phyloP scores from a whole-genome alignment of 2,888 invertebrate species.

The Coecobrya sp. region DNA sequence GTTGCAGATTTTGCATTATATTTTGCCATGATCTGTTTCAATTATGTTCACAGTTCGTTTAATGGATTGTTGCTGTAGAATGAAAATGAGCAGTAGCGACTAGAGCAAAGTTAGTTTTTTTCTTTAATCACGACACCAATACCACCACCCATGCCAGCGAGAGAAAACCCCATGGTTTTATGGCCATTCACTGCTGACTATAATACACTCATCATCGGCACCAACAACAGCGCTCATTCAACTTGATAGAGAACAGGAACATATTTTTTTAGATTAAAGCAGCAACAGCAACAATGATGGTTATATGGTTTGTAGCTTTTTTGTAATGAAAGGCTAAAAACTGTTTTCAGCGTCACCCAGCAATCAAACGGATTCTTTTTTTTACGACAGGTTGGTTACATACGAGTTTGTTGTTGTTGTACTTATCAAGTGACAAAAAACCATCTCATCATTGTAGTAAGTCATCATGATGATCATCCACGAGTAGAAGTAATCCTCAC shows the following conservation, averaged over 20 bases:
- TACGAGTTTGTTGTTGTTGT: background rate
- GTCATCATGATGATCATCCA: conserved; percentile 24
- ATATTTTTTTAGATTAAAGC: background rate
- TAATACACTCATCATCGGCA: background rate
- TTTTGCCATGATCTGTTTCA: conserved; percentile 65
- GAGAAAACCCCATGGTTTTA: background rate
- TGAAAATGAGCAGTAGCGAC: conserved; percentile 8
- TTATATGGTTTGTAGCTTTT: background rate
- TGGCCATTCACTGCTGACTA: background rate
- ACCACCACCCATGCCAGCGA: background rate
- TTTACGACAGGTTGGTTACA: conserved; percentile 24
- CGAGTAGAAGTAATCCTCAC: background rate
- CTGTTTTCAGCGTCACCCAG: conserved; percentile 43
- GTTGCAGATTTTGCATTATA: background rate
- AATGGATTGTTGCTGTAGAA: conserved; percentile 60
- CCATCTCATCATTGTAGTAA: background rate
- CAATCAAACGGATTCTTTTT: conserved; percentile 59
- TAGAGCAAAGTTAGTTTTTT: background rate
- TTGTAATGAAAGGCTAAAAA: background rate
- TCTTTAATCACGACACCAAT: conserved; percentile 44
- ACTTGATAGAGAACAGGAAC: conserved; percentile 19
- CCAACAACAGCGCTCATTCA: background rate
- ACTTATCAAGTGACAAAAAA: conserved; percentile 18
- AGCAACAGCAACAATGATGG: conserved; percentile 30
- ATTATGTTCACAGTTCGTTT: conserved; percentile 62